These are phyloP conservation scores for Leucopsar rothschildi DNA, from an alignment of 2,113 vertebrate genomes.

Conservation along the genomic window DNA sequence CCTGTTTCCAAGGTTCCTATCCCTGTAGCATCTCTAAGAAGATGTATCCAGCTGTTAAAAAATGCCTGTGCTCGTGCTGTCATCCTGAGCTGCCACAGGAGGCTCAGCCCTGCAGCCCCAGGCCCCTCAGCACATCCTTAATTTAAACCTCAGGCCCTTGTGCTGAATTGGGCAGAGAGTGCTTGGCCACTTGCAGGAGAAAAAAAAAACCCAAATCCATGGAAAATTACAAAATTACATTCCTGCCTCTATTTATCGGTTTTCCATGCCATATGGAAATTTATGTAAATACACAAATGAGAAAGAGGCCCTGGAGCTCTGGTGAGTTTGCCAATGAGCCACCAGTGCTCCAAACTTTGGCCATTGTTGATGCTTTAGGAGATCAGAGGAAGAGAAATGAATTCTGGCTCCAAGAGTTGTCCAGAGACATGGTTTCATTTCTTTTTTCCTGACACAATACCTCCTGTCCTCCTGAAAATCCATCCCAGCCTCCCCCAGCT, in stretches of 20 bases:
- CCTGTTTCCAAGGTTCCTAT: neutral
- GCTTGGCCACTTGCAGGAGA: neutral
- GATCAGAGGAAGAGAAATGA: constrained; percentile 1
- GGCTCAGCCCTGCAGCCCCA: neutral
- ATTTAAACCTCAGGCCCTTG: neutral
- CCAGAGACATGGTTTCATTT: neutral
- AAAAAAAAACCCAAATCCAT: neutral
- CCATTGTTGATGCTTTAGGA: constrained; percentile 33
- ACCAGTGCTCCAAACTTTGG: constrained; percentile 24
- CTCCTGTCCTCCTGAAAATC: neutral
- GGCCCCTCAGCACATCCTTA: neutral
- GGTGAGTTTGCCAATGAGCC: constrained; percentile 27
- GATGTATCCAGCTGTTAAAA: neutral
- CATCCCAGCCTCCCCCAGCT: neutral
- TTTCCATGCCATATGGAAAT: constrained; percentile 59
- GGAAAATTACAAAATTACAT: constrained; percentile 19
- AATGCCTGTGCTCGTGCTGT: neutral
- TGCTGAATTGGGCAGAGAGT: neutral
- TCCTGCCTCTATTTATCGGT: constrained; percentile 42
- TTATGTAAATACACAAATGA: constrained; percentile 69
- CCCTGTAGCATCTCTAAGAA: neutral
- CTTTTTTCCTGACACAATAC: neutral
- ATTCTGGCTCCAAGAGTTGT: constrained; percentile 31
- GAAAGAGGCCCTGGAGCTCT: constrained; percentile 21
- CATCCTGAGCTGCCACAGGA: neutral